phyloP scores from a whole-genome alignment of 2,797 vertebrate species.

The Cetoscarus ocellatus region DNA sequence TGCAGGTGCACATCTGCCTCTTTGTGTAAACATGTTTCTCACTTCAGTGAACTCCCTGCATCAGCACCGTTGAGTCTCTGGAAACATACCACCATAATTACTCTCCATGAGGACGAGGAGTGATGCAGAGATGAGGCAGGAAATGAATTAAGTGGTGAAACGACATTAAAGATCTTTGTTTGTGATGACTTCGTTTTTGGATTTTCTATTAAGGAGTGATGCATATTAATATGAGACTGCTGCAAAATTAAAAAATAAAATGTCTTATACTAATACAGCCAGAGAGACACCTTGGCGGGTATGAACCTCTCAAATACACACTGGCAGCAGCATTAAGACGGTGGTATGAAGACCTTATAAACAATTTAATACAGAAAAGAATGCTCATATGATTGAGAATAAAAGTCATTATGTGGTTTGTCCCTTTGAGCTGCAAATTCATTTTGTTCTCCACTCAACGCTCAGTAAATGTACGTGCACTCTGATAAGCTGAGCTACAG shows the following conservation, averaged over 20 bases:
- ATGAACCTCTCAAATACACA: no score
- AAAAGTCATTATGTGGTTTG: no score
- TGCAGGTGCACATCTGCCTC: background rate
- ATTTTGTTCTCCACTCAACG: no score
- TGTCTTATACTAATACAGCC: background rate
- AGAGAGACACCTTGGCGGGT: no score
- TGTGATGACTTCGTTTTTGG: background rate
- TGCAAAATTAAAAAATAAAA: background rate
- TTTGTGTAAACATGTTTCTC: background rate
- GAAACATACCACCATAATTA: conserved; percentile 38
- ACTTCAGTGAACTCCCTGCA: conserved; percentile 23
- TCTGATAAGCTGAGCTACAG: no score
- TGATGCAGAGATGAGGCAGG: conserved; percentile 34
- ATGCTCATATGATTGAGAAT: no score
- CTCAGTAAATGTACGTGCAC: no score
- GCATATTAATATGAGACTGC: background rate
- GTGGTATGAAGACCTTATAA: no score
- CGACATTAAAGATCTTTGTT: background rate
- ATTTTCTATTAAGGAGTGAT: background rate
- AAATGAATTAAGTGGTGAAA: conserved; percentile 39
- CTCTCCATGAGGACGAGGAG: conserved; percentile 19
- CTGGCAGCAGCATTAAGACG: no score
- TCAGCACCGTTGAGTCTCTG: conserved; percentile 41
- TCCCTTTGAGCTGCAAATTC: no score
- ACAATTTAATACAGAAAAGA: no score